Percentiles rank a stretch among this genome's conserved stretches.
phyloP scores from a whole-genome alignment of 2,113 vertebrate species.

The Brevimyrus niger region DNA sequence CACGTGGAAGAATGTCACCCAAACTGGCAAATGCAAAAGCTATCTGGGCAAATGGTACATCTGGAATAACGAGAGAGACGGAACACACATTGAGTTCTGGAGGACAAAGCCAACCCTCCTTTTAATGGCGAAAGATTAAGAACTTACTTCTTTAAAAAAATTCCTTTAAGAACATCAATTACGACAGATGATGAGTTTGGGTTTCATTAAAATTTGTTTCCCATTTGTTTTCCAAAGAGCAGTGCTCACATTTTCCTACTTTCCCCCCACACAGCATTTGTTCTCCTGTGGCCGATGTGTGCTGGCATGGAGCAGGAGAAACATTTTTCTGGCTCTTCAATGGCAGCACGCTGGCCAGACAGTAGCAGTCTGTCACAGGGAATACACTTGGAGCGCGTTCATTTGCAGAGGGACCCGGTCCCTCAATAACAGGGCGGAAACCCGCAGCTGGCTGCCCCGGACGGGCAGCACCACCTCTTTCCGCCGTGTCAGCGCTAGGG shows the following conservation, averaged over 20 bases:
- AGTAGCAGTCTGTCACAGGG: conserved; percentile 17
- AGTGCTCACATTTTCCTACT: conserved; percentile 25
- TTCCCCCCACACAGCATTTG: conserved; percentile 36
- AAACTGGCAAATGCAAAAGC: neutral
- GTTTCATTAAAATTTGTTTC: conserved; percentile 40
- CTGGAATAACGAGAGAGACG: neutral
- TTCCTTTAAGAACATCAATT: conserved; percentile 22
- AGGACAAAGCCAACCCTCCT: neutral
- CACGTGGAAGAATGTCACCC: neutral
- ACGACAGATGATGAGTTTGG: conserved; percentile 30
- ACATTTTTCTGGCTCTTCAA: conserved; percentile 18
- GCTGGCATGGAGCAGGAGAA: conserved; percentile 23
- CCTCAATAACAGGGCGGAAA: neutral
- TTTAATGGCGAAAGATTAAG: neutral
- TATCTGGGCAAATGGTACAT: neutral
- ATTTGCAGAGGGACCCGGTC: conserved; percentile 10
- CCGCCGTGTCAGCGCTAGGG: neutral
- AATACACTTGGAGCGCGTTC: conserved; percentile 21
- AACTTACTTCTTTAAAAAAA: neutral
- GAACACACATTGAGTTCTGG: neutral
- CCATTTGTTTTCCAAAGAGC: conserved; percentile 20
- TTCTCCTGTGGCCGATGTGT: conserved; percentile 35
- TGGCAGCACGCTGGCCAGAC: conserved; percentile 6
- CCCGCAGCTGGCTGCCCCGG: neutral
- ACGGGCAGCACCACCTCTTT: neutral